Conservation (phyloP, 2,113 vertebrate species). For the Hemiprocne comata region DNA sequence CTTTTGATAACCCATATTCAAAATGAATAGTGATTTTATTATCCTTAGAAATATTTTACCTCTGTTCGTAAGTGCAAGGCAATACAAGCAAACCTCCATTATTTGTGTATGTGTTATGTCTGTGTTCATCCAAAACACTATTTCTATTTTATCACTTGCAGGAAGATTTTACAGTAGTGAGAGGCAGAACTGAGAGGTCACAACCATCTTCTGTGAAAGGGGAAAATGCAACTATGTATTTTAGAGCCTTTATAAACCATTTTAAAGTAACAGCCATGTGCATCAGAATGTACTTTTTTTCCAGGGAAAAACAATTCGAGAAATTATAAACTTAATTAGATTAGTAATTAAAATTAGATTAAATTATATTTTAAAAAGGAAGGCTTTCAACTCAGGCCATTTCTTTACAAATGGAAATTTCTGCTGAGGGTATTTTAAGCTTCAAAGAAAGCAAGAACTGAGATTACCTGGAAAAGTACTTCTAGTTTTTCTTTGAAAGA, state of each 20-base stretch:
- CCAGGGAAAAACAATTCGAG: background rate
- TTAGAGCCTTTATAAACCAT: background rate
- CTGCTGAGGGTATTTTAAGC: background rate
- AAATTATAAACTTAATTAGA: background rate
- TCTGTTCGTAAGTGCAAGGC: background rate
- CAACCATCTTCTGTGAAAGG: background rate
- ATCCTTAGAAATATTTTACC: background rate
- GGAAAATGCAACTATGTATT: background rate
- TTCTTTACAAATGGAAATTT: background rate
- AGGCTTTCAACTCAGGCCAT: background rate
- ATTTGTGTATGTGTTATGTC: background rate
- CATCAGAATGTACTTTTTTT: background rate
- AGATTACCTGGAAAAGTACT: slow-evolving; percentile 26
- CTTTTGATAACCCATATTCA: background rate
- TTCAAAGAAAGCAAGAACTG: slow-evolving; percentile 20
- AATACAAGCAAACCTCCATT: background rate
- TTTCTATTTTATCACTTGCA: background rate
- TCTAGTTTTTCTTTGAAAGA: background rate
- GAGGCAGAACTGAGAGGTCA: background rate
- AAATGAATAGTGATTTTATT: background rate
- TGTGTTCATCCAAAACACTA: background rate
- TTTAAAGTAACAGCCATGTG: background rate
- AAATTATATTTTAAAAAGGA: background rate
- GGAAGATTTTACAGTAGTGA: background rate
- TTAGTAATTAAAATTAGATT: slow-evolving; percentile 1